Evolutionary conservation across 2,888 invertebrate genomes (phyloP), one percentile per base, ranked within the genome.

Genomic region (Lithophane socia): DNA sequence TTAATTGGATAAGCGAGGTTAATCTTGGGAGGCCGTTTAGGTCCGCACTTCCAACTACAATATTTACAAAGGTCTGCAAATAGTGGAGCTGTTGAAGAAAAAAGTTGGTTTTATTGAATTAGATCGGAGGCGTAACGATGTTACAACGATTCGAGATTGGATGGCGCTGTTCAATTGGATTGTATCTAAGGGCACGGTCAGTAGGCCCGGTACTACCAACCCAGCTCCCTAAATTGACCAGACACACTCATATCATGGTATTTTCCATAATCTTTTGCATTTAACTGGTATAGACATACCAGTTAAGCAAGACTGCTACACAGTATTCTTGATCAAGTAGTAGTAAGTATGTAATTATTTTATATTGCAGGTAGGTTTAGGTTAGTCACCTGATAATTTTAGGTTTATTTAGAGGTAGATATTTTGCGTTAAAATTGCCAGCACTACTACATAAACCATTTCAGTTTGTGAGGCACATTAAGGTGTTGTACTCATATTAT

Each of bases 61-160:
- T 92, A 92, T 92, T 92, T 91, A 92, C 92, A 89, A 85, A 91
- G 91, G 91, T 86, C 88, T 85, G 88, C 88, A 88, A 89, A 86
- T 84, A 85, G 82, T 79, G 80, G 54, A 76, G 79, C 75, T 73
- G 79, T 74, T 80, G 79, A 75, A 82, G 79, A 88, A 88, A 86
- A 79, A 88, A 86, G 77, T 79, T 84, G 67, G 73, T 72, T 84
- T 86, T 80, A 88, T 88, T 88, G 87, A 88, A 88, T 88, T 87
- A 88, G 79, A 85, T 79, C 76, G 68, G 71, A 66, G 83, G 58
- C 82, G 80, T 85, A 85, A 87, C 84, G 75, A 81, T 83, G 80
- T 87, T 84, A 86, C 88, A 85, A 65, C 84, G 78, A 81, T 80
- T 87, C 66, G 72, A 75, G 78, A 71, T 77, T 78, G 68, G 72